These are phyloP conservation scores for Parthenolecanium corni DNA, from an alignment of 2,888 invertebrate species.

Conservation along the genomic window DNA sequence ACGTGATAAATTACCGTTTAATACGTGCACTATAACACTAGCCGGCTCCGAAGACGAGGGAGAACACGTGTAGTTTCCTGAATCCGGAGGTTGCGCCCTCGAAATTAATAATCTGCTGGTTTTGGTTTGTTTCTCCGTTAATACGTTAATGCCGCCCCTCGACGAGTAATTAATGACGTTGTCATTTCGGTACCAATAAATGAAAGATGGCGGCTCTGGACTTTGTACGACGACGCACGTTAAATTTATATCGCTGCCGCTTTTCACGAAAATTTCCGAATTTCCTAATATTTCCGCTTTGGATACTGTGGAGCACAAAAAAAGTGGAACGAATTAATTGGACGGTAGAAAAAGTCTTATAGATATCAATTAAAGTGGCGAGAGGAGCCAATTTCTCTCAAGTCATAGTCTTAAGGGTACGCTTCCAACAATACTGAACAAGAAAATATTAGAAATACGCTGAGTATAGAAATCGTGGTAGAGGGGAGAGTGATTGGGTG, in stretches of 20 bases:
- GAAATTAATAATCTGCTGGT: constrained; percentile 46
- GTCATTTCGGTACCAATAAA: constrained; percentile 48
- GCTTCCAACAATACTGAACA: too few species aligned
- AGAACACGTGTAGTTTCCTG: constrained; percentile 55
- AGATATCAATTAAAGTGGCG: too few species aligned
- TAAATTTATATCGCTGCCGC: constrained; percentile 83
- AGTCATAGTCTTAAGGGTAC: too few species aligned
- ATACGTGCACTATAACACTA: constrained; percentile 69
- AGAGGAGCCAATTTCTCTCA: too few species aligned
- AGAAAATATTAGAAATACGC: too few species aligned
- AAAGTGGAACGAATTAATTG: too few species aligned
- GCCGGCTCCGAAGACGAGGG: constrained; percentile 58
- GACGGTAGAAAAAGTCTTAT: too few species aligned
- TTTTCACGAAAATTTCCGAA: constrained; percentile 73
- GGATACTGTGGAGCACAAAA: constrained; percentile 53
- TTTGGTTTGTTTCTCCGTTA: constrained; percentile 45
- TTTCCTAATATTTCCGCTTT: constrained; percentile 79
- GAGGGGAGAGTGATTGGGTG: too few species aligned
- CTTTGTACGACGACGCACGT: constrained; percentile 76
- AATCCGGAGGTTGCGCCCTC: constrained; percentile 50
- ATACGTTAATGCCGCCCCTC: constrained; percentile 46
- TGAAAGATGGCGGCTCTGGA: constrained; percentile 68
- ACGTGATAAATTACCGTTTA: constrained; percentile 48
- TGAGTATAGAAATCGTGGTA: too few species aligned
- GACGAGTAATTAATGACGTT: constrained; percentile 48